These are phyloP conservation scores for Idaea dimidiata DNA, from an alignment of 2,888 invertebrate species.

Conservation along the genomic window DNA sequence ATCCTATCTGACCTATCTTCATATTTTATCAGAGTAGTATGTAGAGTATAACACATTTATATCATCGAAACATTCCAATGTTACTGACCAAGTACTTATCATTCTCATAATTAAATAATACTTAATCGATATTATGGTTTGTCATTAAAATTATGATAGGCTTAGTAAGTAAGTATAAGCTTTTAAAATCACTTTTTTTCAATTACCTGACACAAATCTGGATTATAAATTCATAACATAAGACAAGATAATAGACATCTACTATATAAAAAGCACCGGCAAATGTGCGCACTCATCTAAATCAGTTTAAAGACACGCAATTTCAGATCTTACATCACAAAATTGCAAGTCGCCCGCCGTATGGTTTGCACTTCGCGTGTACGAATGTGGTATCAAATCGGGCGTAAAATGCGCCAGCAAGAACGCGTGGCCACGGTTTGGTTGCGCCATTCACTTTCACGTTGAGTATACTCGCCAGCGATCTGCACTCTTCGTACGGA, in stretches of 20 bases:
- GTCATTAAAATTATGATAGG: too few relatives aligned
- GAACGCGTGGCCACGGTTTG: slow-evolving; percentile 44
- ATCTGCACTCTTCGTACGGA: slow-evolving; percentile 53
- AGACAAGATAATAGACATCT: not conserved
- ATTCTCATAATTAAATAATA: too few relatives aligned
- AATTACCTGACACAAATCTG: not conserved
- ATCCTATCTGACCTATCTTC: too few relatives aligned
- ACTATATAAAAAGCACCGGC: not conserved
- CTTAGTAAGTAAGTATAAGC: not conserved
- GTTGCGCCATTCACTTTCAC: slow-evolving; percentile 78
- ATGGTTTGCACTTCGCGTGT: slow-evolving; percentile 52
- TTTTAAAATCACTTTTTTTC: not conserved
- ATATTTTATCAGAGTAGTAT: too few relatives aligned
- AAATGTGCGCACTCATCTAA: slow-evolving; percentile 34
- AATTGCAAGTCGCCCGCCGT: slow-evolving; percentile 37
- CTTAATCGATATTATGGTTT: not conserved
- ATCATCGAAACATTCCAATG: too few relatives aligned
- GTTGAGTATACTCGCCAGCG: slow-evolving; percentile 43
- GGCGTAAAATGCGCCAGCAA: slow-evolving; percentile 62
- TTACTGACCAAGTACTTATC: too few relatives aligned
- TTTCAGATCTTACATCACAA: slow-evolving; percentile 44
- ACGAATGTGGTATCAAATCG: slow-evolving; percentile 60
- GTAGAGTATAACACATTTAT: too few relatives aligned
- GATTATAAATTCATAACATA: not conserved
- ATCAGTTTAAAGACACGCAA: slow-evolving; percentile 25